Evolutionary conservation across 1,140 invertebrate genomes (phyloP), one percentile per base, ranked within the genome.

Genomic region (Parasteatoda tepidariorum): DNA sequence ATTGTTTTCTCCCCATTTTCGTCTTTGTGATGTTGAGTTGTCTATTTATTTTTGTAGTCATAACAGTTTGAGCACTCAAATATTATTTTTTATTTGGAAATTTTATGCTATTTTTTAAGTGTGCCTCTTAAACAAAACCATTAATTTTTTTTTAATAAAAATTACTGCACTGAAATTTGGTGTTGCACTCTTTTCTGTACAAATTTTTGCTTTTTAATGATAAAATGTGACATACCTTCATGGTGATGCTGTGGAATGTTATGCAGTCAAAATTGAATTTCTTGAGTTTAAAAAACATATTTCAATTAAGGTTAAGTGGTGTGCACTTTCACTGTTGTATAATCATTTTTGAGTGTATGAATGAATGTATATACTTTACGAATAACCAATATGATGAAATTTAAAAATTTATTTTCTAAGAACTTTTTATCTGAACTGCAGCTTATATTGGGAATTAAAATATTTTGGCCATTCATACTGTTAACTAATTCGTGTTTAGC

Each of bases 11-110:
- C n/a, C n/a, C n/a, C 74, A 78, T 78, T 66, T 64, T 78, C 26
- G 74, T 78, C 41, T 18, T 66, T 78, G 74, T 78, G 74, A 78
- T 78, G 74, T 75, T 75, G 38, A 66, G 59, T 78, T 64, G 74
- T 64, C 66, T 78, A 78, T 78, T 78, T 78, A 78, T 78, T 78
- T 78, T 78, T 78, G 74, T 78, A 78, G 74, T 78, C 74, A 78
- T 55, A 62, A 62, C 62, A 28, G 62, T 75, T 62, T 22, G 7
- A 73, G 24, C 31, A 18, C 38, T 41, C 34, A n/a, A n/a, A n/a
- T n/a, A n/a, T n/a, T n/a, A n/a, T n/a, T n/a, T n/a, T n/a, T n/a
- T n/a, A n/a, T n/a, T n/a, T n/a, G n/a, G n/a, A n/a, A n/a, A n/a
- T n/a, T n/a, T n/a, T n/a, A n/a, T n/a, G n/a, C n/a, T n/a, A n/a